phyloP scores from a whole-genome alignment of 37 sponge, comb jelly and placozoan species.

The Tethya wilhelma region DNA sequence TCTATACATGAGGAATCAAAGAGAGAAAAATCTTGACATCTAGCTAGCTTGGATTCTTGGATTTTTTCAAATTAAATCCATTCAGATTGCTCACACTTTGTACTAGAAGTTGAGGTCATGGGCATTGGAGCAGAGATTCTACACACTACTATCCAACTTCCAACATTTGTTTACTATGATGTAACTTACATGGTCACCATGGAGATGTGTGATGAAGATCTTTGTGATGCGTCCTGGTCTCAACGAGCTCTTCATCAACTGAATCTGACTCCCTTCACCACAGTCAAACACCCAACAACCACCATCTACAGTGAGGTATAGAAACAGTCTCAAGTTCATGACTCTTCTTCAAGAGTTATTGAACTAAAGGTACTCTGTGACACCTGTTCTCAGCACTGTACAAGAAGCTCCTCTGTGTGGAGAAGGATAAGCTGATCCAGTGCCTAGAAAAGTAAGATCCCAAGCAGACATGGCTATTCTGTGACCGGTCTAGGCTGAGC shows the following conservation, averaged over 20 bases:
- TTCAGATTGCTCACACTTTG: neutral
- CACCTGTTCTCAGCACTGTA: slow-evolving; percentile 71
- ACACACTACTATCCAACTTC: too few relatives aligned
- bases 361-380: neutral
- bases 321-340: neutral
- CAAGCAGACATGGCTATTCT: slow-evolving; percentile 31
- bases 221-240: slow-evolving; percentile 73
- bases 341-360: neutral
- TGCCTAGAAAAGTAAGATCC: slow-evolving; percentile 88
- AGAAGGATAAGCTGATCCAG: slow-evolving; percentile 91
- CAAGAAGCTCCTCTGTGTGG: slow-evolving; percentile 83
- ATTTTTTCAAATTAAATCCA: too few relatives aligned
- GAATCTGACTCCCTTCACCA: slow-evolving; percentile 92
- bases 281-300: slow-evolving; percentile 95
- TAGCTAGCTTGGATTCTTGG: too few relatives aligned
- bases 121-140: too few relatives aligned
- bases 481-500: neutral
- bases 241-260: slow-evolving; percentile 84
- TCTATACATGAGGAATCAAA: neutral
- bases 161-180: too few relatives aligned
- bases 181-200: slow-evolving; percentile 91
- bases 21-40: neutral
- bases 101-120: neutral
- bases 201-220: slow-evolving; percentile 94
- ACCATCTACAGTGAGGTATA: slow-evolving; percentile 11